Conservation (phyloP, 2,888 invertebrate species). For the Dicranocentrus wangi region DNA sequence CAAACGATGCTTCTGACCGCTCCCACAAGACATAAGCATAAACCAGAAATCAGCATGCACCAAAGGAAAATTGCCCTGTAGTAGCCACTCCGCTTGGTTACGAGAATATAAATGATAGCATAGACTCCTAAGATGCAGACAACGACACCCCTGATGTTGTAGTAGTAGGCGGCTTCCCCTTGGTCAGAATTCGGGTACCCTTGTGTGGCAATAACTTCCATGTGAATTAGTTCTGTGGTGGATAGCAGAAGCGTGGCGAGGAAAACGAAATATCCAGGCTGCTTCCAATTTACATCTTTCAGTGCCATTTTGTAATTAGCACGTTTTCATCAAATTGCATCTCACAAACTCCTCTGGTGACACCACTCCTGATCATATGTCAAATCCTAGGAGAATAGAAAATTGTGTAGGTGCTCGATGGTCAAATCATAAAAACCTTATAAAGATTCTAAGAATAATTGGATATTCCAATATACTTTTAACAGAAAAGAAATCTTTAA, state of each 20-base stretch:
- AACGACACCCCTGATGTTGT: slow-evolving; percentile 9
- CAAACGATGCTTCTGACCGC: slow-evolving; percentile 3
- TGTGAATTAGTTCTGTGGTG: not conserved
- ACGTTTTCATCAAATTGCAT: too few relatives aligned
- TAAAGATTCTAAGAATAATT: too few relatives aligned
- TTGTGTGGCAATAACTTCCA: not conserved
- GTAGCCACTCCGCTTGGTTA: slow-evolving; percentile 5
- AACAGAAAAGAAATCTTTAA: too few relatives aligned
- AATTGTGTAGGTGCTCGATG: too few relatives aligned
- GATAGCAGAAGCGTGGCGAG: not conserved
- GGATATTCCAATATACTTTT: too few relatives aligned
- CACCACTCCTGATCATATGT: too few relatives aligned
- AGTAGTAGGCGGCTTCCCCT: slow-evolving; percentile 25
- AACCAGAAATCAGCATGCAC: slow-evolving; percentile 18
- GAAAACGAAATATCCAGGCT: not conserved
- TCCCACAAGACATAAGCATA: slow-evolving; percentile 11
- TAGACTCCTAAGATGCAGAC: not conserved
- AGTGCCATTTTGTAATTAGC: slow-evolving; percentile 6
- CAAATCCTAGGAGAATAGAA: too few relatives aligned
- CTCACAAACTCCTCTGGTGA: too few relatives aligned
- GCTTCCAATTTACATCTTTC: not conserved
- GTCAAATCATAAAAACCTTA: too few relatives aligned
- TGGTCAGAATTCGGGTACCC: slow-evolving; percentile 23
- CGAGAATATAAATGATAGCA: not conserved
- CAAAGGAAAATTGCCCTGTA: slow-evolving; percentile 21